Evolutionary conservation across 1,140 invertebrate species (phyloP), one percentile per base, ranked within the genome.

Genomic region (Drosophila lini): DNA sequence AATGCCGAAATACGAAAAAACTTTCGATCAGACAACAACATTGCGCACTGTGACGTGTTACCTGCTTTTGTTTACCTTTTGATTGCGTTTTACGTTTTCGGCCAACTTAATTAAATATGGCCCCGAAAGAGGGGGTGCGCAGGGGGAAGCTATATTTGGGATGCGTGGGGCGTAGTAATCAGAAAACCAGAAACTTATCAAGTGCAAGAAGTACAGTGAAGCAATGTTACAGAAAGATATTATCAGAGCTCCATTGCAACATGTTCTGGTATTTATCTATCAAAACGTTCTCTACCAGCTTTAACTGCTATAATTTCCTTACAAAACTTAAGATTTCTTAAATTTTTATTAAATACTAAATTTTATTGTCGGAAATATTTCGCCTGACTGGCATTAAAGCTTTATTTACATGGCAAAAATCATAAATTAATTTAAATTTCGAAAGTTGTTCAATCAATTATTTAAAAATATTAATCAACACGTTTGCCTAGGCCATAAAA

Each of bases 1-100:
- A 88, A 88, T 88, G 74, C 84, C 83, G 83, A 89, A 78, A 78
- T 70, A 41, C 64, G 50, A 61, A 76, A 81, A 82, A 86, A 86
- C 82, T 86, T 86, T 86, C 82, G 83, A 88, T 86, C 67, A 59
- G 76, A 55, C 73, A 76, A 69, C 74, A 80, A 76, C 67, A 76
- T 61, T 77, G 69, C 56, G 55, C 31, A 61, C 40, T 80, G 71
- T 73, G 45, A 59, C 40, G 53, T 80, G 55, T 58, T 62, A 59
- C 41, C 41, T 36, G 22, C 50, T 69, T 55, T 68, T 77, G 74
- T 77, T 77, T 77, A 77, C 74, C 64, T 77, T 77, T 77, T 48
- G 74, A 77, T 77, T 77, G 56, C 50, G 73, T 69, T 50, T 68
- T 55, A 57, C 71, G 16, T 48, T 80, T 78, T 69, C 32, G 57